Evolutionary conservation across 2,113 vertebrate species (phyloP), one percentile per base, ranked within the genome.

Genomic region (Amphiprion percula): DNA sequence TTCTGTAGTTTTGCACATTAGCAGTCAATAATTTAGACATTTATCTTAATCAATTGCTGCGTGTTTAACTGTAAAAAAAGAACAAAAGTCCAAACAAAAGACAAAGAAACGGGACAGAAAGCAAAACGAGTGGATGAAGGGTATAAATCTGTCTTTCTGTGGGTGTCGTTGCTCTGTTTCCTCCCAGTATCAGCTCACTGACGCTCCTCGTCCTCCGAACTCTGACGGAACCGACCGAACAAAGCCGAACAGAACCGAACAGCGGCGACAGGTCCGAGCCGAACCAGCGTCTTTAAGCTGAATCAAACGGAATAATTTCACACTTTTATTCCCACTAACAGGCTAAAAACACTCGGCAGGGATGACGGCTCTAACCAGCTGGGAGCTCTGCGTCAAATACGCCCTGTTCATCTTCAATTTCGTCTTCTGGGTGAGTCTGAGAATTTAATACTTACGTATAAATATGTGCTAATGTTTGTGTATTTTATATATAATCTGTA

Each of bases 401-500:
- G 89, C 96, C 16, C 94, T 97, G 12, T 97, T 97, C 82, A 93
- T 91, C 84, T 97, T 97, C 73, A 97, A 97, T 81, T 97, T 97
- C 88, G 26, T 97, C 33, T 97, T 96, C 79, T 97, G 97, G 97
- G 97, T 97, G 62, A 96, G 88, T 61, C 4, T 17, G 7, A 10
- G 9, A 37, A 9, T 37, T 10, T 9, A 37, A 37, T 37, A 10
- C 9, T 37, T 37, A 7, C 9, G 8, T 10, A 37, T 44, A 44
- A 14, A 44, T 44, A 4, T 44, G 6, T 14, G 41, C 41, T 44
- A 44, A 15, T 44, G 41, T 44, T 12, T 44, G 12, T 44, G 41
- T 44, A 1, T 44, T 37, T 37, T 37, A 37, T 37, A 10, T 37
- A 37, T 37, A 1, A 37, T 26, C 26, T 26, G 26, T 26, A 26